Evolutionary conservation across 2,797 vertebrate species (phyloP), one percentile per base, ranked within the genome.

Genomic region (Tadarida brasiliensis): DNA sequence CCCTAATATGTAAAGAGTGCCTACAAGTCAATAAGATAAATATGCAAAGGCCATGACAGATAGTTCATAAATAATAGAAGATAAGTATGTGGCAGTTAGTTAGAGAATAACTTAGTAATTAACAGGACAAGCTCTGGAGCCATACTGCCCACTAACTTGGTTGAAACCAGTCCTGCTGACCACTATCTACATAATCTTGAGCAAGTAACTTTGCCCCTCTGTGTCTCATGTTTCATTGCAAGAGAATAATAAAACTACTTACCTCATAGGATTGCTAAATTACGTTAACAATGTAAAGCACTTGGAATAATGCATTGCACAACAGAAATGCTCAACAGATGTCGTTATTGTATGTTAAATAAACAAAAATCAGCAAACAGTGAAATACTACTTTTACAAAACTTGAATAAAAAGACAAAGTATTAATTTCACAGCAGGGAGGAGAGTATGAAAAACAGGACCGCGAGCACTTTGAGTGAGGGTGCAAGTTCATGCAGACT

Each of bases 311-410:
- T 35, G 26, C 16, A 28, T 86, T 70, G 9, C 47, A 84, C 51
- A 65, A 5, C 93, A 90, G 35, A 90, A 93, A 80, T 22, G 33
- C 17, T 76, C 68, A 71, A 28, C 7, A 68, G 47, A 17, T 71
- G 14, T 6, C 70, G 16, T 10, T 68, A 2, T n/a, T 15, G 5
- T 39, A 28, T 39, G 57, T 26, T 51, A 93, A 67, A 77, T 63
- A 94, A 84, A 57, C 61, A 88, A 78, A 96, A 85, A 67, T 39
- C 47, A 85, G 67, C 39, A 90, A 82, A 71, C 5, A 51, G 54
- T 65, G 0, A 83, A 80, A 91, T 63, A 74, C 15, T 51, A 63
- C n/a, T 83, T 82, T 83, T 47, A 63, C 19, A 14, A n/a, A 95
- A 65, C 2, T 24, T 30, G 7, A 90, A 24, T 59, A 35, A 81